These are phyloP conservation scores for Raphicerus campestris DNA, from an alignment of 2,113 vertebrate genomes.

Conservation along the genomic window DNA sequence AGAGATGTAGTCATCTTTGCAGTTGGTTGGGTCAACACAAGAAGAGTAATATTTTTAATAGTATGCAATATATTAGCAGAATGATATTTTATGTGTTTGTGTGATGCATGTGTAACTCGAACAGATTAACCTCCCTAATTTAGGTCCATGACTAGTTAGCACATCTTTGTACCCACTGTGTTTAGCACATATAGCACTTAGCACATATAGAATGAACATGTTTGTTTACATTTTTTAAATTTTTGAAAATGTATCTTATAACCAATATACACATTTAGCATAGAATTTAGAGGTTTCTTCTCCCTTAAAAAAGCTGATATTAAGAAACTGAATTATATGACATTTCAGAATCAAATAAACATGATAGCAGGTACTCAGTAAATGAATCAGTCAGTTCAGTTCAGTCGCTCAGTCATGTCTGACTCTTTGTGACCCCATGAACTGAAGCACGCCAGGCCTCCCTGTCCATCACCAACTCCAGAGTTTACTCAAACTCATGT, in stretches of 20 bases:
- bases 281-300: background rate
- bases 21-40: background rate
- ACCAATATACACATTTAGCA: background rate
- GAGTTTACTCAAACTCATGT: background rate
- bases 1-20: background rate
- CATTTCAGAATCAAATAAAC: slow-evolving; percentile 11
- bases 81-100: background rate
- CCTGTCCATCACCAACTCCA: background rate
- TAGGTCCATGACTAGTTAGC: background rate
- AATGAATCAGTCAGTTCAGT: background rate
- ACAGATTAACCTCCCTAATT: background rate
- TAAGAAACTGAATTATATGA: background rate
- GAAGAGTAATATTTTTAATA: background rate
- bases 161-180: background rate
- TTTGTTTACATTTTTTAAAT: background rate
- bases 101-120: background rate
- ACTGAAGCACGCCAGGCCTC: background rate
- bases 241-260: background rate
- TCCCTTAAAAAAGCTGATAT: background rate
- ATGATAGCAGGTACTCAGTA: background rate
- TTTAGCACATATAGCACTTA: background rate
- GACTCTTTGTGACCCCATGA: background rate
- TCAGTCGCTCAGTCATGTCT: background rate
- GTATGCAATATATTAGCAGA: background rate
- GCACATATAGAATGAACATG: background rate